Percentiles rank a stretch among this genome's conserved stretches.
Evolutionary conservation across 1,140 invertebrate genomes (phyloP).

Genomic region (Lamellibrachia luymesi): DNA sequence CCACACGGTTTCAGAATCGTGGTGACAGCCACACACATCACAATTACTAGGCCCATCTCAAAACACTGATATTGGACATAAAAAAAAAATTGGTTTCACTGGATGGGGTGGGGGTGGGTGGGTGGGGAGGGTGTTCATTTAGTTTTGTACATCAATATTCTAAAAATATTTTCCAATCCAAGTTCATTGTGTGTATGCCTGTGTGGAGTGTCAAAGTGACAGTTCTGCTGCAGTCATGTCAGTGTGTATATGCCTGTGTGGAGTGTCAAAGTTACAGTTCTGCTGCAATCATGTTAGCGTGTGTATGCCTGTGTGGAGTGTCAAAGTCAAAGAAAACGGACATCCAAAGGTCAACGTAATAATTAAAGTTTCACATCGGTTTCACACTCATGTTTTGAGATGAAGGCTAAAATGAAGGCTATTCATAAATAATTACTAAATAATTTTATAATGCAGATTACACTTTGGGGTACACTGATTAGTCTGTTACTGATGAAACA

Average conservation of each 20-base stretch:
- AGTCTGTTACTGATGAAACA: not conserved
- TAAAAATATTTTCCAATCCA: not conserved
- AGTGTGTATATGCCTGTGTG: too few relatives aligned
- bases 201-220: too few relatives aligned
- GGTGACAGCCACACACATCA: not conserved
- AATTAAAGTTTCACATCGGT: not conserved
- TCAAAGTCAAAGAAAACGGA: too few relatives aligned
- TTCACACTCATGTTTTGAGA: not conserved
- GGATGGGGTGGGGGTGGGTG: too few relatives aligned
- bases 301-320: too few relatives aligned
- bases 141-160: not conserved
- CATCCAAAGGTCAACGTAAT: too few relatives aligned
- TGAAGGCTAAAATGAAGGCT: not conserved
- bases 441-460: not conserved
- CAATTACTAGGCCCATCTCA: not conserved
- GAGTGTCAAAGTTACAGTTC: too few relatives aligned
- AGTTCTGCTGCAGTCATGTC: too few relatives aligned
- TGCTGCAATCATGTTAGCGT: too few relatives aligned
- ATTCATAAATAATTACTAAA: not conserved
- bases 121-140: not conserved
- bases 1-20: not conserved
- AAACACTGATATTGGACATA: not conserved
- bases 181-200: not conserved
- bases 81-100: not conserved
- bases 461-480: not conserved